Conservation (phyloP, 2,888 invertebrate genomes). For the Odontothrips loti region DNA sequence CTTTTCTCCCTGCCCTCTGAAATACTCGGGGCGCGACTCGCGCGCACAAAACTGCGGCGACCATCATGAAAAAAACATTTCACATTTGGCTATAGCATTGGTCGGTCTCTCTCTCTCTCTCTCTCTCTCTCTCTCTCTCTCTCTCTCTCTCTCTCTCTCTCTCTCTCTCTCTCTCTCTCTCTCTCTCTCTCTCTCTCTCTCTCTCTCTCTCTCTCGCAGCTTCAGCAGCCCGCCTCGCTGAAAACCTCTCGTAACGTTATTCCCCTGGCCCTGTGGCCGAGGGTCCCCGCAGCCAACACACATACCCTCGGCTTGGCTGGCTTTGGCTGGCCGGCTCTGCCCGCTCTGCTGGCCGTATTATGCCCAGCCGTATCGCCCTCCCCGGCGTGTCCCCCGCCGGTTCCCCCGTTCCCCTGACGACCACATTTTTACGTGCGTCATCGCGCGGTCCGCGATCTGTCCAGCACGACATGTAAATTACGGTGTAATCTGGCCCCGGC, state of each 20-base stretch:
- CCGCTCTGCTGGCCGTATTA: neutral
- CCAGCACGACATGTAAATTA: conserved; percentile 22
- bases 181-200: conserved; percentile 6
- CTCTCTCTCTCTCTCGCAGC: neutral
- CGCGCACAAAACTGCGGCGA: neutral
- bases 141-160: neutral
- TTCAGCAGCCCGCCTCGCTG: too few relatives aligned
- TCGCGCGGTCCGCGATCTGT: neutral
- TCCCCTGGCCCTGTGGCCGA: too few relatives aligned
- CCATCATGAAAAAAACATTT: conserved; percentile 23
- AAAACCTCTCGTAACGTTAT: too few relatives aligned
- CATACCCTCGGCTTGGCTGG: neutral
- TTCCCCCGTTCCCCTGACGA: neutral
- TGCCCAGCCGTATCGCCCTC: neutral
- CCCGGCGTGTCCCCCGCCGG: neutral
- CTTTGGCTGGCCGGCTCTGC: neutral
- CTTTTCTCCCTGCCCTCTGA: neutral
- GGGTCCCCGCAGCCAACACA: neutral
- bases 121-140: neutral
- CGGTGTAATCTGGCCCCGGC: conserved; percentile 7
- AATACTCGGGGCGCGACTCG: neutral
- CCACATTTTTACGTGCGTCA: neutral
- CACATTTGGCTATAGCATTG: neutral
- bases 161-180: neutral
- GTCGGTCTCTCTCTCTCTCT: neutral